Evolutionary conservation across 2,113 vertebrate species (phyloP).

Genomic region (Paralichthys olivaceus): DNA sequence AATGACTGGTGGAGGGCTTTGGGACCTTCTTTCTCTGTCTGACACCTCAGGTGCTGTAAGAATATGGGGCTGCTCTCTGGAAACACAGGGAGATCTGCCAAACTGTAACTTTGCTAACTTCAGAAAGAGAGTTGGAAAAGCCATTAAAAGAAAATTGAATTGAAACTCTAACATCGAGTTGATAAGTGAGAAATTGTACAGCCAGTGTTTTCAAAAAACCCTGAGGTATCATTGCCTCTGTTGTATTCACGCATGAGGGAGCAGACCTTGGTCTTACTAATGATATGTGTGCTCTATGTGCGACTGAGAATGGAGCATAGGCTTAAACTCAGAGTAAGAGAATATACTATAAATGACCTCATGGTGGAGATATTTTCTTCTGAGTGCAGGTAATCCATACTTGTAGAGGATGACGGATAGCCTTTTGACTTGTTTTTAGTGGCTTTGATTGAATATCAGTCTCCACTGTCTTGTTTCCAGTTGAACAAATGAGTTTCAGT

Average conservation of each 20-base stretch:
- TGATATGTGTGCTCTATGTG: slow-evolving; percentile 21
- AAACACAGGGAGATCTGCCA: slow-evolving; percentile 19
- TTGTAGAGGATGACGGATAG: slow-evolving; percentile 49
- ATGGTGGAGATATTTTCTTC: slow-evolving; percentile 44
- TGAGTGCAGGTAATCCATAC: slow-evolving; percentile 52
- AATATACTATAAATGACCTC: slow-evolving; percentile 49
- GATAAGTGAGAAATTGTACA: slow-evolving; percentile 16
- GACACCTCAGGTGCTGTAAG: slow-evolving; percentile 35
- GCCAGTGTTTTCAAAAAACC: slow-evolving; percentile 20
- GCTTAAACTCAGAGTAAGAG: slow-evolving; percentile 28
- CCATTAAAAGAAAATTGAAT: slow-evolving; percentile 25
- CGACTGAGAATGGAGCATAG: slow-evolving; percentile 21
- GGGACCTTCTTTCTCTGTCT: slow-evolving; percentile 50
- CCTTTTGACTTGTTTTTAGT: slow-evolving; percentile 59
- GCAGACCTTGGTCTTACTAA: slow-evolving; percentile 26
- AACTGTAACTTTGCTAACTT: slow-evolving; percentile 55
- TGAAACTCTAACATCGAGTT: slow-evolving; percentile 26
- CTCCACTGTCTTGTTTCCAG: slow-evolving; percentile 59
- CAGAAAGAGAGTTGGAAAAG: slow-evolving; percentile 33
- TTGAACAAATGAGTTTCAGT: slow-evolving; percentile 55
- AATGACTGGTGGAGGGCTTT: slow-evolving; percentile 79
- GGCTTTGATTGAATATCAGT: slow-evolving; percentile 59
- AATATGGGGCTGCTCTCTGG: slow-evolving; percentile 22
- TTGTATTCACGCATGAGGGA: slow-evolving; percentile 21
- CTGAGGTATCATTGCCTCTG: slow-evolving; percentile 9